phyloP scores from a whole-genome alignment of 2,888 invertebrate species.

The Apodemia zela region DNA sequence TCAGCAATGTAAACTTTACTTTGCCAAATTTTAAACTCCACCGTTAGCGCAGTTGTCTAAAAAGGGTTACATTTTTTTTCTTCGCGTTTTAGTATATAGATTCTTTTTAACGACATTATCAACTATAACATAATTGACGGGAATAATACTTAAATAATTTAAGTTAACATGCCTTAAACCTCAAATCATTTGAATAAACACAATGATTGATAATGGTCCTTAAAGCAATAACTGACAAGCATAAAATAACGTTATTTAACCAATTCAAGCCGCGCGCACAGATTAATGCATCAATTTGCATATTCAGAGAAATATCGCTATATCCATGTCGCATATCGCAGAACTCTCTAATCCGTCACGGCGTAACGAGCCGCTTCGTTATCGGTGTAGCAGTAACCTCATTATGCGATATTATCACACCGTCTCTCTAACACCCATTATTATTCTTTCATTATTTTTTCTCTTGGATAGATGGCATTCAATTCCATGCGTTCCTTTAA shows the following conservation, averaged over 20 bases:
- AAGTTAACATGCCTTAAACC: no score
- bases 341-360: slow-evolving; percentile 32
- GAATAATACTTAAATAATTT: no score
- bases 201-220: neutral
- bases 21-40: no score
- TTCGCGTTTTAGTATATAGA: no score
- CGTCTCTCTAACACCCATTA: slow-evolving; percentile 32
- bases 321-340: slow-evolving; percentile 17
- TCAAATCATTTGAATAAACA: neutral
- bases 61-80: no score
- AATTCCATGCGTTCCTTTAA: slow-evolving; percentile 11
- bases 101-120: no score
- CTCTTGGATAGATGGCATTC: slow-evolving; percentile 14
- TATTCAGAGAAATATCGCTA: slow-evolving; percentile 19
- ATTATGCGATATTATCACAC: slow-evolving; percentile 45
- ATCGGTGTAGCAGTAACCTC: slow-evolving; percentile 44
- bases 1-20: no score
- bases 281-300: slow-evolving; percentile 28
- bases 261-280: slow-evolving; percentile 8
- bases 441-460: slow-evolving; percentile 32
- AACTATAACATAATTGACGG: no score
- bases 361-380: slow-evolving; percentile 49
- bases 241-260: neutral
- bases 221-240: neutral
- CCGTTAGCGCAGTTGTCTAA: no score